Evolutionary conservation across 2,113 vertebrate species (phyloP).

Genomic region (Dipodomys spectabilis): DNA sequence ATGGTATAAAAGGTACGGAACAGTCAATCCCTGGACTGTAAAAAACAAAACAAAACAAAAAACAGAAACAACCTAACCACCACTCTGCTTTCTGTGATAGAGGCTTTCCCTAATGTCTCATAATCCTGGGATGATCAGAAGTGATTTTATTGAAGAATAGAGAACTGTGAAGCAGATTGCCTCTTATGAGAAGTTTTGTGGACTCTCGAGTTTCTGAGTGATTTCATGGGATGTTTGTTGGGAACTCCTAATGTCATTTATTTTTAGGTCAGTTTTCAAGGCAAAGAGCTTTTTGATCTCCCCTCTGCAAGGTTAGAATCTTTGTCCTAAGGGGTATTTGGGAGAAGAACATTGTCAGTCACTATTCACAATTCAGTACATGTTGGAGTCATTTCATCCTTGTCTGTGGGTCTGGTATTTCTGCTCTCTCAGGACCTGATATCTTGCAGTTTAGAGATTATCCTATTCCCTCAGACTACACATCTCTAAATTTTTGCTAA

Average conservation of each 20-base stretch:
- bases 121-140: not conserved
- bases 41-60: not conserved
- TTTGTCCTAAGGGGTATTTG: not conserved
- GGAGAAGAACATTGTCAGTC: not conserved
- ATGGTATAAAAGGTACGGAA: not conserved
- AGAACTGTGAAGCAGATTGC: not conserved
- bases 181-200: no score
- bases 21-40: not conserved
- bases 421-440: not conserved
- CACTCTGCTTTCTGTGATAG: not conserved
- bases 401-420: not conserved
- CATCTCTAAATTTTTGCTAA: not conserved
- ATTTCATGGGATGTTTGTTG: not conserved
- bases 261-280: not conserved
- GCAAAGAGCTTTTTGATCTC: not conserved
- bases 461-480: not conserved
- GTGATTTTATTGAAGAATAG: not conserved
- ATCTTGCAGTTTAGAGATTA: not conserved
- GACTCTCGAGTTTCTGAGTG: not conserved
- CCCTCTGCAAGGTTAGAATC: not conserved
- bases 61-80: not conserved
- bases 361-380: not conserved
- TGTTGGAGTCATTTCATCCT: not conserved
- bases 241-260: not conserved
- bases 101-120: not conserved